Conservation (phyloP, 2,113 vertebrate species). For the Tupaia chinensis region DNA sequence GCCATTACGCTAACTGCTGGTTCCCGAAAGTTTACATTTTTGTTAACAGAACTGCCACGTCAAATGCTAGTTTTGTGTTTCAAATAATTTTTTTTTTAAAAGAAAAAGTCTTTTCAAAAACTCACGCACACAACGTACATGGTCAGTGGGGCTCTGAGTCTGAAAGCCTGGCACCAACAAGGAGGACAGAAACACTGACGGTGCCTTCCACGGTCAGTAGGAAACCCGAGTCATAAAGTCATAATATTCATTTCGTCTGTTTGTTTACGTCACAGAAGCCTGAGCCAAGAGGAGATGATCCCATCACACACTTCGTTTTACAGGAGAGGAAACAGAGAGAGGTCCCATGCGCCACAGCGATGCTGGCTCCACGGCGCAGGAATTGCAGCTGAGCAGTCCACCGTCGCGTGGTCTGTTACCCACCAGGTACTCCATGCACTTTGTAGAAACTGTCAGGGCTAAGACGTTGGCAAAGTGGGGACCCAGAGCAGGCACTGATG, state of each 20-base stretch:
- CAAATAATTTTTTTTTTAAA: neutral
- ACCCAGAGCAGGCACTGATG: neutral
- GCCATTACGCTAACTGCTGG: no score
- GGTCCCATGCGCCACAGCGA: accelerated
- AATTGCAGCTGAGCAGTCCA: neutral
- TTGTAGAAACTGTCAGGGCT: neutral
- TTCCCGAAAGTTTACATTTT: neutral
- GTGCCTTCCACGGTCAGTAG: neutral
- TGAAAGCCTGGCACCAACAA: no score
- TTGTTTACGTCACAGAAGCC: neutral
- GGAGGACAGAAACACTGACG: neutral
- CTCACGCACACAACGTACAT: no score
- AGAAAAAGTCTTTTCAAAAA: no score
- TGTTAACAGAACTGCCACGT: neutral
- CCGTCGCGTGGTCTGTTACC: accelerated
- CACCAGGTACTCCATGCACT: accelerated
- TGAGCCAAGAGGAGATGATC: no score
- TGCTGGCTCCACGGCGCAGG: accelerated
- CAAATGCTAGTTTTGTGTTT: neutral
- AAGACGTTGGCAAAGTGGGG: neutral
- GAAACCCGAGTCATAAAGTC: neutral
- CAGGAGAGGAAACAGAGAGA: neutral
- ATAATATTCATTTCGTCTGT: no score
- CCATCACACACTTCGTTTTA: neutral
- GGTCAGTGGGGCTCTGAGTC: no score